phyloP scores from a whole-genome alignment of 2,888 invertebrate species.

The Scrobipalpa atriplicella region DNA sequence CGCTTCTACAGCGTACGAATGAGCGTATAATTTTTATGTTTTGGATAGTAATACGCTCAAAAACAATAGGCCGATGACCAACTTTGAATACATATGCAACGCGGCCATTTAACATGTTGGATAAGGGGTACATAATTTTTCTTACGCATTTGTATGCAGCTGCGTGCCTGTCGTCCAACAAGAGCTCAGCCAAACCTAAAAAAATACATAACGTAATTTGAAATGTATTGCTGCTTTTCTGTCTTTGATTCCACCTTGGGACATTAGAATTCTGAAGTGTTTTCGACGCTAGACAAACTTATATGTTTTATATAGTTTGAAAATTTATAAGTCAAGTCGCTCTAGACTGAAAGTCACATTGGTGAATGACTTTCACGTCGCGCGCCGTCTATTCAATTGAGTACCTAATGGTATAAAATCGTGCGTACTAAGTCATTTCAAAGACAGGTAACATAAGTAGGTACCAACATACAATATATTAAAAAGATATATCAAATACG shows the following conservation, averaged over 20 bases:
- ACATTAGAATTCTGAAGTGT: slow-evolving; percentile 5
- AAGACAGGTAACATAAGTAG: background rate
- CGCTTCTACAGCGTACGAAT: slow-evolving; percentile 69
- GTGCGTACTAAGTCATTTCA: background rate
- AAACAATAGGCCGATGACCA: slow-evolving; percentile 52
- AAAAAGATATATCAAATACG: background rate
- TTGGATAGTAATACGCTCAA: slow-evolving; percentile 57
- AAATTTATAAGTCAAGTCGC: background rate
- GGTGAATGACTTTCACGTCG: slow-evolving; percentile 24
- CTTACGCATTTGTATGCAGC: slow-evolving; percentile 3
- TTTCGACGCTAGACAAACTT: background rate
- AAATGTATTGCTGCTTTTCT: background rate
- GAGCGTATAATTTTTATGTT: slow-evolving; percentile 64
- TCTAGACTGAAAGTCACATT: slow-evolving; percentile 15
- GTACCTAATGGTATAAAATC: background rate
- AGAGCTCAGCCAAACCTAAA: background rate
- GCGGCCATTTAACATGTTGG: background rate
- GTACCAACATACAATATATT: background rate
- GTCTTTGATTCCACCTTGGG: background rate
- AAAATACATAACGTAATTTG: background rate
- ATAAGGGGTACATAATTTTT: background rate
- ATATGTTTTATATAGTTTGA: background rate
- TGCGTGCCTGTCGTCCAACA: background rate
- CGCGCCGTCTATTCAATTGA: slow-evolving; percentile 8
- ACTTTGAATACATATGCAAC: slow-evolving; percentile 43